A percentile compares a stretch with the other conserved stretches of the same genome.
Conservation (phyloP, 2,888 invertebrate genomes). For the Parnassius glacialis region DNA sequence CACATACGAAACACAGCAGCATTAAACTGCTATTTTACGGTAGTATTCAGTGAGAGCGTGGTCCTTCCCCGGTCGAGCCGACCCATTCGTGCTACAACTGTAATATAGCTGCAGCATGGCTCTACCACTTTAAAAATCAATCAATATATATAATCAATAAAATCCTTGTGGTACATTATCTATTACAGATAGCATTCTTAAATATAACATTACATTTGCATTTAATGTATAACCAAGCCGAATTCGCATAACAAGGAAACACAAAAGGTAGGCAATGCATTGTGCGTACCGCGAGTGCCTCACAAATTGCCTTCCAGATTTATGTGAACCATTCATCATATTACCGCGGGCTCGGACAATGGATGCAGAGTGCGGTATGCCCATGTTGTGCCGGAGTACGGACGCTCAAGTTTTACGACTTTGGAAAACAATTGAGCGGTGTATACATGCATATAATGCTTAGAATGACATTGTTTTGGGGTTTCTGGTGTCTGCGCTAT, state of each 20-base stretch:
- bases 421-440: conserved; percentile 10
- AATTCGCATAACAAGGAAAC: background rate
- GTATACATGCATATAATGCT: no score
- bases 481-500: background rate
- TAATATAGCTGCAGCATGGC: no score
- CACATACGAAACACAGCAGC: no score
- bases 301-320: conserved; percentile 14
- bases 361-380: conserved; percentile 1
- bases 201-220: background rate
- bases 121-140: no score
- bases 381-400: background rate
- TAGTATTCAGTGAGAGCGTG: no score
- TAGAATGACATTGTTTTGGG: conserved; percentile 7
- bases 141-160: no score
- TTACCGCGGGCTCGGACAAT: conserved; percentile 1
- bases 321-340: conserved; percentile 19
- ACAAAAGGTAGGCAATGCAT: background rate
- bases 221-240: background rate
- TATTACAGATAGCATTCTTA: no score
- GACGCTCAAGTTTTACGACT: conserved; percentile 16
- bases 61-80: no score
- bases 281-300: conserved; percentile 1
- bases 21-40: no score
- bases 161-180: no score
- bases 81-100: no score